These are phyloP conservation scores for Hirudinaria manillensis DNA, from an alignment of 2,888 invertebrate genomes.

Conservation along the genomic window DNA sequence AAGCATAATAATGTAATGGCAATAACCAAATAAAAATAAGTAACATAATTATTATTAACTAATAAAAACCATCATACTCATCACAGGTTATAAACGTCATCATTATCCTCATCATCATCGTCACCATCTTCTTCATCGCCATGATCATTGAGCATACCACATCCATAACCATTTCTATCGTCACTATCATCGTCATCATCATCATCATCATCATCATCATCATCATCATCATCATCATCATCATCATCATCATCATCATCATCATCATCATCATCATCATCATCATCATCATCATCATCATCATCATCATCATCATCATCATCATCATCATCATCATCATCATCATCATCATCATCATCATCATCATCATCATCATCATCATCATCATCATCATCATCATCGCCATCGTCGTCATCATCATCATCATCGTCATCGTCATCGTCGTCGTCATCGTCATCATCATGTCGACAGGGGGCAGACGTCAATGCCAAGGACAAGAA, in stretches of 20 bases:
- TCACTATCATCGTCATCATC: slow-evolving; percentile 10
- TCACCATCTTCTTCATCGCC: background rate
- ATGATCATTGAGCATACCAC: slow-evolving; percentile 7
- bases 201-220: slow-evolving; percentile 30
- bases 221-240: slow-evolving; percentile 23
- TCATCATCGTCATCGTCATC: slow-evolving; percentile 15
- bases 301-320: slow-evolving; percentile 23
- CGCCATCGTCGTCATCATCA: slow-evolving; percentile 10
- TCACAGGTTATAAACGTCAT: too few relatives aligned
- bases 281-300: slow-evolving; percentile 18
- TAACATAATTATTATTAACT: too few relatives aligned
- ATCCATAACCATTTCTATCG: slow-evolving; percentile 1
- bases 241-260: slow-evolving; percentile 29
- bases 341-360: slow-evolving; percentile 23
- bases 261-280: slow-evolving; percentile 27
- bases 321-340: slow-evolving; percentile 31
- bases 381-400: slow-evolving; percentile 18
- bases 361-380: slow-evolving; percentile 23
- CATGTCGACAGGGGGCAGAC: slow-evolving; percentile 40
- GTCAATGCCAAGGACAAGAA: slow-evolving; percentile 41
- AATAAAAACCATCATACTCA: too few relatives aligned
- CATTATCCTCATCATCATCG: slow-evolving; percentile 21
- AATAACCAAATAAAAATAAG: too few relatives aligned
- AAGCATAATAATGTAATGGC: too few relatives aligned
- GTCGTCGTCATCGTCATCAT: background rate